phyloP scores from a whole-genome alignment of 30 jellyfish, hydroid and myxozoan genomes.

The Hydractinia echinata region DNA sequence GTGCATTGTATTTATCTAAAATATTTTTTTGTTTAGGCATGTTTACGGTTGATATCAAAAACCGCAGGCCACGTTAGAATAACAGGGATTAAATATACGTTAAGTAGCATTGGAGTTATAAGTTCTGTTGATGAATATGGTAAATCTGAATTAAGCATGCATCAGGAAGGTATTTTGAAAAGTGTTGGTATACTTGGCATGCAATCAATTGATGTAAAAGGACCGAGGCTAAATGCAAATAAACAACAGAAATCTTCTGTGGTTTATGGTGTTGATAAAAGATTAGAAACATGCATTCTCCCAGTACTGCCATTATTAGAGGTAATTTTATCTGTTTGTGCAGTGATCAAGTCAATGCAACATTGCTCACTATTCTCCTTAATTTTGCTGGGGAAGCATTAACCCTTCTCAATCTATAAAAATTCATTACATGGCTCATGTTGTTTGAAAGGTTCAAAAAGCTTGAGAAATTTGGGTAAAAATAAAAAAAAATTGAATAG shows the following conservation, averaged over 20 bases:
- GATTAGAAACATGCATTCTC: slow-evolving; percentile 53
- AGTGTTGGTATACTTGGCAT: slow-evolving; percentile 65
- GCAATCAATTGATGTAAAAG: slow-evolving; percentile 55
- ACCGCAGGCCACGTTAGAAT: slow-evolving; percentile 51
- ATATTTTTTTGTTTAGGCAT: slow-evolving; percentile 36
- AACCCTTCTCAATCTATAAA: no score
- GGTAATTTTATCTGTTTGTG: slow-evolving; percentile 13
- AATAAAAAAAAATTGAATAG: no score
- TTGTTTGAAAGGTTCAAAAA: no score
- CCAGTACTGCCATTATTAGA: slow-evolving; percentile 79
- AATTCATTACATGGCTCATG: no score
- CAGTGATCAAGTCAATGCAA: no score
- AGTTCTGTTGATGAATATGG: slow-evolving; percentile 69
- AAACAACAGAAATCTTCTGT: slow-evolving; percentile 54
- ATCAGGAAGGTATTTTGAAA: slow-evolving; percentile 45
- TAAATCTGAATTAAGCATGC: slow-evolving; percentile 50
- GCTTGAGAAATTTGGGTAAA: no score
- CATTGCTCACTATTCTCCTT: no score
- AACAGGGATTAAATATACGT: slow-evolving; percentile 57
- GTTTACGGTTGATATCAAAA: slow-evolving; percentile 37
- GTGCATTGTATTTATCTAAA: no score
- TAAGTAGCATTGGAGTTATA: slow-evolving; percentile 69
- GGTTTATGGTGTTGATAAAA: slow-evolving; percentile 50
- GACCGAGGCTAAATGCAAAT: slow-evolving; percentile 66
- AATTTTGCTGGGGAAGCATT: no score